These are phyloP conservation scores for Rhogogaster chlorosoma DNA, from an alignment of 2,888 invertebrate genomes.

Conservation along the genomic window DNA sequence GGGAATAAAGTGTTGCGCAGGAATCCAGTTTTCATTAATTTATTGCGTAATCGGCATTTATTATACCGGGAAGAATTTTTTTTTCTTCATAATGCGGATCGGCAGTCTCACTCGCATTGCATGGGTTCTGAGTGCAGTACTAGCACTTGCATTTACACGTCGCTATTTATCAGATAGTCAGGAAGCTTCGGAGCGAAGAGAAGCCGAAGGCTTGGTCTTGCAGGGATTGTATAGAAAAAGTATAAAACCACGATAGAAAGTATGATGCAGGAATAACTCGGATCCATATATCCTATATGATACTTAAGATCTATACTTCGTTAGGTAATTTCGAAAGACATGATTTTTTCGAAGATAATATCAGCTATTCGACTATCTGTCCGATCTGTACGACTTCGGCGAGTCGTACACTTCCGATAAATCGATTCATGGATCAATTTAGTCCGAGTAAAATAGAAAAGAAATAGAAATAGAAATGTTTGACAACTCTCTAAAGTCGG, in stretches of 20 bases:
- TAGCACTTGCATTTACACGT: background rate
- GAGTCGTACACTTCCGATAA: background rate
- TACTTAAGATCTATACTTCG: background rate
- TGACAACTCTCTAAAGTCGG: background rate
- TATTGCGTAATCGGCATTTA: background rate
- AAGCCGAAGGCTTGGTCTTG: conserved; percentile 8
- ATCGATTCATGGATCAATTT: background rate
- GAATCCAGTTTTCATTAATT: background rate
- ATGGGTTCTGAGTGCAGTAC: background rate
- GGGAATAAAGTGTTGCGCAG: background rate
- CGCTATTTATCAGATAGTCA: conserved; percentile 18
- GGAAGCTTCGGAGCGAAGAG: conserved; percentile 53
- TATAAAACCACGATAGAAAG: conserved; percentile 29
- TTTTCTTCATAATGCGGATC: no score
- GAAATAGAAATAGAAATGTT: background rate
- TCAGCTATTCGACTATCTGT: background rate
- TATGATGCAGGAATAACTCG: conserved; percentile 14
- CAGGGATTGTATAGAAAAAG: background rate
- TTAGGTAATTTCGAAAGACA: background rate
- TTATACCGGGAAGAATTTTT: no score
- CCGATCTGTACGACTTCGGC: background rate
- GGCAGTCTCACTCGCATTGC: no score
- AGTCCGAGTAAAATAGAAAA: background rate
- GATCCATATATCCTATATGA: background rate
- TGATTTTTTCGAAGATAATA: background rate